phyloP scores from a whole-genome alignment of 23 tunicate genomes.

The Halocynthia aurantium region DNA sequence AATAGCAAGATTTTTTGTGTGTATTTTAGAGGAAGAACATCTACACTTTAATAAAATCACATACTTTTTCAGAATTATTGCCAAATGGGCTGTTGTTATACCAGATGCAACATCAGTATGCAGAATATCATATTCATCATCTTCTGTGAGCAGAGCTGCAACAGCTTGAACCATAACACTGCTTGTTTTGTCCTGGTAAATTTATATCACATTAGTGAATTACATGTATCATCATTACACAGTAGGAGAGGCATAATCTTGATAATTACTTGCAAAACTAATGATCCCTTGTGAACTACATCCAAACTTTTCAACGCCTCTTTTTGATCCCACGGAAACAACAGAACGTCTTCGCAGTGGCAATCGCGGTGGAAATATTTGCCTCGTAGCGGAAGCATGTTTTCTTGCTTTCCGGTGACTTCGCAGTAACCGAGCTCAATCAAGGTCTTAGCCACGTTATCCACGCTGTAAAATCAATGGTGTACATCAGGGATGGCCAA shows the following conservation, averaged over 20 bases:
- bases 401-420: conserved; percentile 14
- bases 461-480: conserved; percentile 27
- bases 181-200: conserved; percentile 87
- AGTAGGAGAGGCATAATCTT: too few relatives aligned
- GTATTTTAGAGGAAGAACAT: too few relatives aligned
- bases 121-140: conserved; percentile 78
- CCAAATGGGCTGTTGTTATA: conserved; percentile 87
- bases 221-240: neutral
- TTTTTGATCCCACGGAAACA: conserved; percentile 85
- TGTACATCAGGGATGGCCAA: neutral
- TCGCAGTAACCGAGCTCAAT: conserved; percentile 29
- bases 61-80: conserved; percentile 52
- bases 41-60: neutral
- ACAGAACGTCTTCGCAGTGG: conserved; percentile 76
- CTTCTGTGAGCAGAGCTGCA: conserved; percentile 50
- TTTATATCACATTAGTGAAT: neutral
- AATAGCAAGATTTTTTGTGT: too few relatives aligned
- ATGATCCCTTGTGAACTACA: conserved; percentile 23
- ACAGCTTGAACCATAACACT: conserved; percentile 68
- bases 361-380: conserved; percentile 58
- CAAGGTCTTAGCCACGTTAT: conserved; percentile 32
- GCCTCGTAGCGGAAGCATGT: conserved; percentile 64
- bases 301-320: conserved; percentile 61
- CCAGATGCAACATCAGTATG: conserved; percentile 89
- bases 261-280: conserved; percentile 58